Conservation (phyloP, 2,797 vertebrate genomes). For the Alauda arvensis region DNA sequence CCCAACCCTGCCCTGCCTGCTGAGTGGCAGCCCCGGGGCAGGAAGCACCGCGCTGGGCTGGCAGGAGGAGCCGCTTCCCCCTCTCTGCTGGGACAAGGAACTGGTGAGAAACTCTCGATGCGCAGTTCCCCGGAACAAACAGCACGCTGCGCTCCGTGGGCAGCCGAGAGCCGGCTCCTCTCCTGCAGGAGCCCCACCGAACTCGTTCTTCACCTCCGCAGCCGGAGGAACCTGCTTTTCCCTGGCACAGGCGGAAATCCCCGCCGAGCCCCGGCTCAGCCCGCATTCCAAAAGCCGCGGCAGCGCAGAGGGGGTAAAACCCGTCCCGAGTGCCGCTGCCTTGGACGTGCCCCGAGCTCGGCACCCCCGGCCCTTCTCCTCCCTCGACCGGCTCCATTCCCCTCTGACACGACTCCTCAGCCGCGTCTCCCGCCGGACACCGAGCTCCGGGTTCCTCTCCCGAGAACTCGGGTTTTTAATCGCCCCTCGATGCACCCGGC, state of each 20-base stretch:
- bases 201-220: background rate
- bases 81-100: background rate
- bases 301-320: background rate
- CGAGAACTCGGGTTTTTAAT: accelerated
- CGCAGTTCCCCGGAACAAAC: background rate
- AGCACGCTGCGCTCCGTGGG: accelerated
- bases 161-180: background rate
- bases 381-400: accelerated
- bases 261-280: background rate
- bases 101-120: background rate
- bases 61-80: background rate
- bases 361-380: accelerated
- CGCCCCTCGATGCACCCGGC: accelerated
- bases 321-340: background rate
- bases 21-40: background rate
- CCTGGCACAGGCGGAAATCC: accelerated
- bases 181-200: background rate
- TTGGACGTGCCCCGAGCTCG: accelerated
- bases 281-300: accelerated
- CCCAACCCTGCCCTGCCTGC: background rate
- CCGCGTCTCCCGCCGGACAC: background rate
- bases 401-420: accelerated
- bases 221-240: background rate
- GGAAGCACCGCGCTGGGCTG: background rate
- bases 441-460: accelerated